Percentiles rank a stretch among this genome's conserved stretches.
Evolutionary conservation across 2,797 vertebrate species (phyloP).

Genomic region (Muraenolepis orangiensis): DNA sequence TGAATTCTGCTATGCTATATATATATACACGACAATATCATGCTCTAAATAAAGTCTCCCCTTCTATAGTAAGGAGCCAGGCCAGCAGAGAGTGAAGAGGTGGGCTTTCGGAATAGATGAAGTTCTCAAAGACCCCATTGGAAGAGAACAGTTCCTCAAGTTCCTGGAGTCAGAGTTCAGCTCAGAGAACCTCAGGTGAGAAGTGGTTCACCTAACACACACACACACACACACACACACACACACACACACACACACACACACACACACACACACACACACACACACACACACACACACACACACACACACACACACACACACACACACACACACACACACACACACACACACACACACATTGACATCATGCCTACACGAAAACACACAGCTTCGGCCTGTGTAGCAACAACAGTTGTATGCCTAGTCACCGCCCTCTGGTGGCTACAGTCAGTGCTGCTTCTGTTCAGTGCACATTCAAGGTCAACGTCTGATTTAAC

Average conservation of each 20-base stretch:
- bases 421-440: slow-evolving; percentile 37
- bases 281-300: too few species aligned
- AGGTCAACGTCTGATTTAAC: slow-evolving; percentile 12
- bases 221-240: neutral
- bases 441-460: slow-evolving; percentile 36
- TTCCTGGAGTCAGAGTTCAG: slow-evolving; percentile 98
- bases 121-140: slow-evolving; percentile 91
- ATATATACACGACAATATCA: neutral
- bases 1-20: neutral
- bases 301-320: too few species aligned
- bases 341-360: neutral
- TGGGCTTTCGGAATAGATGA: slow-evolving; percentile 95
- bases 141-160: slow-evolving; percentile 95
- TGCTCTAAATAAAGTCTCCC: slow-evolving; percentile 4
- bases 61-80: slow-evolving; percentile 85
- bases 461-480: slow-evolving; percentile 20
- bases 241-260: neutral
- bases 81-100: slow-evolving; percentile 91
- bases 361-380: too few species aligned
- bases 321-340: neutral
- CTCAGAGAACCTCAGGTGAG: slow-evolving; percentile 91
- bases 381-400: neutral
- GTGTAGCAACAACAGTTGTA: neutral
- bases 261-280: too few species aligned
- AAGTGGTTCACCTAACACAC: neutral